These are phyloP conservation scores for Vollenhovia emeryi DNA, from an alignment of 1,140 invertebrate species.

Conservation along the genomic window DNA sequence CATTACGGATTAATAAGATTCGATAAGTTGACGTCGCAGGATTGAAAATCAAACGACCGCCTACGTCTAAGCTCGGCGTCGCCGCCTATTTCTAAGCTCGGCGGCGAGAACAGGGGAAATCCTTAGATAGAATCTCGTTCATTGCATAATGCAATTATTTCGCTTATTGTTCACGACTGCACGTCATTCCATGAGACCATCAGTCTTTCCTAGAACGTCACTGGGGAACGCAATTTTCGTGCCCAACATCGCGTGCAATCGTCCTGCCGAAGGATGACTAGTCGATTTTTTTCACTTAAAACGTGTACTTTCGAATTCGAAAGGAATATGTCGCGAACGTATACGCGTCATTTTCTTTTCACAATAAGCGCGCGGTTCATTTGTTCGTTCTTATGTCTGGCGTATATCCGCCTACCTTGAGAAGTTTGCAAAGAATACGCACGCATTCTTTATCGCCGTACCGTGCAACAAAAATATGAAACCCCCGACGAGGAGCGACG, in stretches of 20 bases:
- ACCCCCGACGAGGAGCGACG: neutral
- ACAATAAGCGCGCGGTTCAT: neutral
- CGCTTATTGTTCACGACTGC: conserved; percentile 23
- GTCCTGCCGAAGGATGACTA: conserved; percentile 53
- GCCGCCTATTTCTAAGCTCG: neutral
- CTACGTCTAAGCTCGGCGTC: neutral
- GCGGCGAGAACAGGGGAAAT: conserved; percentile 42
- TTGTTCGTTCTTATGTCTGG: conserved; percentile 40
- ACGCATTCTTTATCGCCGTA: conserved; percentile 14
- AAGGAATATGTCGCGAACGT: conserved; percentile 42
- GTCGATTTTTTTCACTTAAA: conserved; percentile 39
- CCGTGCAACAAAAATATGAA: neutral
- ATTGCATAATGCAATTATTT: conserved; percentile 56
- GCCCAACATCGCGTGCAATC: conserved; percentile 56
- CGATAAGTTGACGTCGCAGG: conserved; percentile 8
- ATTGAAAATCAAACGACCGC: neutral
- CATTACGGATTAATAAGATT: conserved; percentile 15
- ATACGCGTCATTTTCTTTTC: conserved; percentile 26
- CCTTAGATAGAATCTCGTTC: conserved; percentile 50
- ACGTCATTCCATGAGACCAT: conserved; percentile 51
- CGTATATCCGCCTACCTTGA: conserved; percentile 21
- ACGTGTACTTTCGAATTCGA: conserved; percentile 46
- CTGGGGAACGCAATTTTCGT: conserved; percentile 46
- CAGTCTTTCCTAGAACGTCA: conserved; percentile 43
- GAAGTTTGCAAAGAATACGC: neutral